Base-by-base conservation (phyloP, 2,113 vertebrate genomes). In the Bostrychus sinensis region DNA sequence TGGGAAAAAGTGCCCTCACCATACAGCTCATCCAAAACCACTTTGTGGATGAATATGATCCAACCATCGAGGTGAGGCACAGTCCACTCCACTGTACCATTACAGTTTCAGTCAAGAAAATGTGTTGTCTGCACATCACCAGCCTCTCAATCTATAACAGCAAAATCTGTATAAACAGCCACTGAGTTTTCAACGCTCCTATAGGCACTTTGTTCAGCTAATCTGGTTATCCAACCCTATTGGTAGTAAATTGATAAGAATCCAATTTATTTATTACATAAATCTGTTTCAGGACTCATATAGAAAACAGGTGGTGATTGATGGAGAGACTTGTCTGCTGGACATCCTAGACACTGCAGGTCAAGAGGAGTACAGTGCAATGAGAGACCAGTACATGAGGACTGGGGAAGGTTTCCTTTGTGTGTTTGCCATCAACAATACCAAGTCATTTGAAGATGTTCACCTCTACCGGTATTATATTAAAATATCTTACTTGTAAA, bases 301-400 rank as follows among this genome's bases (percentile, higher is more conserved):
- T 75, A 90, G 91, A 70, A 93, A 92, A 42, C 92, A 92, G 80
- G 92, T 92, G 63, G 91, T 92, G 81, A 93, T 93, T 1, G 91
- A 93, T 26, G 91, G 91, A 4, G 92, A 93, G 87, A 93, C 92
- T 0, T 93, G 92, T 73, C 84, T 92, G 54, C 20, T 93, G 86
- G 92, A 93, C 88, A 92, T 92, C 73, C 85, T 93, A 83, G 92
- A 92, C 89, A 92, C 91, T 20, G 91, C 91, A 54, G 92, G 92
- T 82, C 92, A 93, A 77, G 92, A 93, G 84, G 92, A 93, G 87
- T 93, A 93, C 83, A 94, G 89, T n/a, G 91, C 93, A 64, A 93
- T 95, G 91, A 89, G 92, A 72, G 94, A 95, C 82, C 94, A 96
- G 82, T 95, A 95, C 56, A 89, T 96, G 94, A 92, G 93, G 59